Percentiles rank a stretch among this genome's conserved stretches.
phyloP scores from a whole-genome alignment of 2,797 vertebrate genomes.

The Onychomys arenicola region DNA sequence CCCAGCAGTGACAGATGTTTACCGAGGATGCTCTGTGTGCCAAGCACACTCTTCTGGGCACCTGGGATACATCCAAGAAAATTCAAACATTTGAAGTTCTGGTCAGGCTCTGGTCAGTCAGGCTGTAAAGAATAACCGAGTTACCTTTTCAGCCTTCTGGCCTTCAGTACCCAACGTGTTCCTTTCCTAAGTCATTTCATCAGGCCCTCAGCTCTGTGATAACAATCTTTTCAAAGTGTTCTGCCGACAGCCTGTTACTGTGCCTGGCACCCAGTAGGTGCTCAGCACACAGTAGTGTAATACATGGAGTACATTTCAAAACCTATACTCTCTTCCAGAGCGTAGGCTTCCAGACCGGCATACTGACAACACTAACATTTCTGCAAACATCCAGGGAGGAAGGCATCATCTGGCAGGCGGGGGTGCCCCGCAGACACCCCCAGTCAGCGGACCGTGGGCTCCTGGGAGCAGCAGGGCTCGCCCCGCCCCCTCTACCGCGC shows the following conservation, averaged over 20 bases:
- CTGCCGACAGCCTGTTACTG: background rate
- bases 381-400: background rate
- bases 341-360: background rate
- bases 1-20: background rate
- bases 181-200: slow-evolving; percentile 11
- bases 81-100: background rate
- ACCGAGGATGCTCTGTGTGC: background rate
- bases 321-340: background rate
- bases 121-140: background rate
- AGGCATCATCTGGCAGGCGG: background rate
- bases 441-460: background rate
- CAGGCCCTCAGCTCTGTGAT: background rate
- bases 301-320: background rate
- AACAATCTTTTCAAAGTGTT: background rate
- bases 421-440: background rate
- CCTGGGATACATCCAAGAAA: background rate
- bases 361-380: background rate
- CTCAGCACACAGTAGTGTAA: background rate
- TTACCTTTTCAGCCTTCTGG: background rate
- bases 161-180: background rate
- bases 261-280: slow-evolving; percentile 14
- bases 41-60: background rate
- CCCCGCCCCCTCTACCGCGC: slow-evolving; percentile 65
- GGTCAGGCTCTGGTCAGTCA: background rate
- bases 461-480: slow-evolving; percentile 54